phyloP scores from a whole-genome alignment of 2,113 vertebrate genomes.

The Poeciliopsis retropinna region DNA sequence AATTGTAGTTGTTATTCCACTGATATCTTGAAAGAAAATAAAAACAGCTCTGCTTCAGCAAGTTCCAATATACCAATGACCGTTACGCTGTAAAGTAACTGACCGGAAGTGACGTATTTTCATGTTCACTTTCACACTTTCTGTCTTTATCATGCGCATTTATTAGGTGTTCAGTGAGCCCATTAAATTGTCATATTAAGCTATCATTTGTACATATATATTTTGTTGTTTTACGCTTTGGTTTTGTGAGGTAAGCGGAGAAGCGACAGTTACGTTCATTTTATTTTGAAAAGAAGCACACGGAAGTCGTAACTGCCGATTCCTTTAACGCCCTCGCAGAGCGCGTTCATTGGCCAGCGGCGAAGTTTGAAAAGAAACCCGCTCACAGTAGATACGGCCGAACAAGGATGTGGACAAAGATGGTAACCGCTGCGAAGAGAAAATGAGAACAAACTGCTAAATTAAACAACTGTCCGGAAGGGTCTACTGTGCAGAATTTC shows the following conservation, averaged over 20 bases:
- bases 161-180: too few relatives aligned
- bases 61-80: too few relatives aligned
- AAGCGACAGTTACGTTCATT: rapidly evolving
- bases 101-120: neutral
- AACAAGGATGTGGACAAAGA: slow-evolving; percentile 10
- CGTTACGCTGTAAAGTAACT: neutral
- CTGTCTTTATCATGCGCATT: neutral
- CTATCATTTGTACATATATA: neutral
- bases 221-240: neutral
- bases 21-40: too few relatives aligned
- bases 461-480: neutral
- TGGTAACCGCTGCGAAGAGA: neutral
- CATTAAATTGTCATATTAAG: neutral
- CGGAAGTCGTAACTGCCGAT: neutral
- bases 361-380: slow-evolving; percentile 80
- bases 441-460: neutral
- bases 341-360: slow-evolving; percentile 72
- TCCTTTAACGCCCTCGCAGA: neutral
- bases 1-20: too few relatives aligned
- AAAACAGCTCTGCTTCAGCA: neutral
- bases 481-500: neutral
- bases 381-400: slow-evolving; percentile 2
- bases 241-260: neutral
- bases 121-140: neutral
- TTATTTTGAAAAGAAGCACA: slow-evolving; percentile 33